Conservation (phyloP, 2,888 invertebrate species). For the Tenthredo mesomela region DNA sequence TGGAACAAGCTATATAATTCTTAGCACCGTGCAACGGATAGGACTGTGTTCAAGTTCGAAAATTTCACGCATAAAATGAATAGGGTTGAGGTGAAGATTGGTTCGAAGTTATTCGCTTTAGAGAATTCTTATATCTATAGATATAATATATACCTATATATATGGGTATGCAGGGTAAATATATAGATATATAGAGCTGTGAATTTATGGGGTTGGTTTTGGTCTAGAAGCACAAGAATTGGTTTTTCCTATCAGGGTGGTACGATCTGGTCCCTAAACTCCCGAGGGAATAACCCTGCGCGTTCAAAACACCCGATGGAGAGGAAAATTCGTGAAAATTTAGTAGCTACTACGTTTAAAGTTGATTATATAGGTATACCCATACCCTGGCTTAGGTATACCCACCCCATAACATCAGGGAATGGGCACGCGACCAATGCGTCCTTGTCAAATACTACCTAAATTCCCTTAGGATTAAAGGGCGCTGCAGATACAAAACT, state of each 20-base stretch:
- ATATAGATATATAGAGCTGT: neutral
- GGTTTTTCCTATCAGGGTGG: slow-evolving; percentile 28
- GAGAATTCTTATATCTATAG: neutral
- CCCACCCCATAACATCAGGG: neutral
- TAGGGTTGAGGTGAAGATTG: neutral
- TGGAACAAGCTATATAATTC: slow-evolving; percentile 23
- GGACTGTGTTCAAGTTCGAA: neutral
- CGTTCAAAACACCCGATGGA: slow-evolving; percentile 15
- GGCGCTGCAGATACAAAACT: neutral
- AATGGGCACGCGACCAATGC: slow-evolving; percentile 29
- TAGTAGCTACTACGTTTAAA: slow-evolving; percentile 31
- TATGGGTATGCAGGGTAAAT: too few species aligned
- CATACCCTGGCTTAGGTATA: neutral
- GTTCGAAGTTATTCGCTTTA: neutral
- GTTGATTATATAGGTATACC: slow-evolving; percentile 1
- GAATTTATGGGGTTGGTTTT: slow-evolving; percentile 37
- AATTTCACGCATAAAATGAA: slow-evolving; percentile 40
- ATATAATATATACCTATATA: too few species aligned
- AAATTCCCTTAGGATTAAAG: neutral
- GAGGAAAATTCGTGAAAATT: slow-evolving; percentile 39
- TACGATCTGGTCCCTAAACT: slow-evolving; percentile 26
- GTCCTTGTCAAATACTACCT: slow-evolving; percentile 7
- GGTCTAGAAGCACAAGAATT: slow-evolving; percentile 23
- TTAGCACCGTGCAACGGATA: neutral
- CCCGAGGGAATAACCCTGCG: neutral